Base-by-base conservation (phyloP, 2,888 invertebrate genomes). In the Diaperis boleti region DNA sequence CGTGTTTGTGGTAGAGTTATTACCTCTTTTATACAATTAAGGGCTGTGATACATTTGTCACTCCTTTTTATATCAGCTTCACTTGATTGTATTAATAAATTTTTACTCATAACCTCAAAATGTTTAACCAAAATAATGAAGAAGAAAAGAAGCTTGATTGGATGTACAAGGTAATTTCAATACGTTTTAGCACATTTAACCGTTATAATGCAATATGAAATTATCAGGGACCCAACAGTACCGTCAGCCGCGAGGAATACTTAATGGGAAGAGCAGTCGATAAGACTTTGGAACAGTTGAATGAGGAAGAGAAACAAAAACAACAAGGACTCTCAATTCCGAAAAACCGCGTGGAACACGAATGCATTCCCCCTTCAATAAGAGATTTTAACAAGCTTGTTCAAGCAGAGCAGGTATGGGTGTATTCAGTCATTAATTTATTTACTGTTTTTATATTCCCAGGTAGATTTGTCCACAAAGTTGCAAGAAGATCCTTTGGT, bases 401-500 rank as follows among this genome's bases (percentile, higher is more conserved):
- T 1, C 72, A 74, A 55, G 72, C 72, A 26, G 80, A 80, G 60
- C 81, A 81, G 71, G 76, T 75, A 67, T 60, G 66, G n/a, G n/a
- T n/a, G n/a, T n/a, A n/a, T n/a, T n/a, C n/a, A n/a, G n/a, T n/a
- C n/a, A n/a, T n/a, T n/a, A n/a, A n/a, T n/a, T n/a, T n/a, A n/a
- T n/a, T n/a, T n/a, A n/a, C n/a, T n/a, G n/a, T n/a, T n/a, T n/a
- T n/a, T n/a, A n/a, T n/a, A n/a, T n/a, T n/a, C n/a, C n/a, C n/a
- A 94, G 82, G 92, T 96, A 7, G 96, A 97, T 79, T 84, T 96
- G 74, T 89, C 88, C 41, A 87, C 95, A 13, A 97, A 97, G 82
- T 85, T 96, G 66, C 88, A 96, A 77, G 97, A 98, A 81, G 98
- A 98, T 84, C 98, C 98, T 0, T 81, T 98, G 31, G 89, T 94